Evolutionary conservation across 2,888 invertebrate genomes (phyloP), one percentile per base, ranked within the genome.

Genomic region (Plusia festucae): DNA sequence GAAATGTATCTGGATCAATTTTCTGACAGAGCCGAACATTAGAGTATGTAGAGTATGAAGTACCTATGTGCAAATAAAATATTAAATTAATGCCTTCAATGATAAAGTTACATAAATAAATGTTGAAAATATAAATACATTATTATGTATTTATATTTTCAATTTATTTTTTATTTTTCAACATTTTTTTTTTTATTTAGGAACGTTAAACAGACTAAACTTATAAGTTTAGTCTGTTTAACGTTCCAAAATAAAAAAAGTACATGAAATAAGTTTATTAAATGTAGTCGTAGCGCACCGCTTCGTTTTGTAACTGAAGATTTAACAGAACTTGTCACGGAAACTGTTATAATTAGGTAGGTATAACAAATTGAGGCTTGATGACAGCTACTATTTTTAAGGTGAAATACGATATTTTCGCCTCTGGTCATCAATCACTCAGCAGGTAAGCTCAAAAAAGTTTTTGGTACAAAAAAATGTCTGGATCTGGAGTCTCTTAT

Each of bases 401-500:
- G 78, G 73, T 73, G 59, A 60, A 27, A 64, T 78, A 78, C 59
- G 52, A 70, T 68, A 76, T 64, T 61, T 62, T 62, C 57, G 49
- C 65, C 51, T 65, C 54, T 65, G 57, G 64, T 65, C 78, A 82
- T 80, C 77, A 82, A 82, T 83, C 80, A 77, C 68, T 63, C 63
- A 56, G 60, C 65, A 72, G 68, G 67, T 68, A 60, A 24, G 58
- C 64, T 16, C 53, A 60, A 49, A 54, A 56, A 53, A 59, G 53
- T 73, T 76, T 30, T 65, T 24, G 20, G 40, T 40, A 5, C n/a
- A n/a, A 56, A 54, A 71, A 71, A 65, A 63, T 40, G 13, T 6
- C 20, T 55, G 9, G 16, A 22, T 11, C 53, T 57, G 4, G 2
- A 53, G 58, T 56, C 40, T 70, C 58, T 32, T 59, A 53, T 71